A percentile compares a stretch with the other conserved stretches of the same genome.
Conservation (phyloP, 2,888 invertebrate species). For the Petrolisthes manimaculis region DNA sequence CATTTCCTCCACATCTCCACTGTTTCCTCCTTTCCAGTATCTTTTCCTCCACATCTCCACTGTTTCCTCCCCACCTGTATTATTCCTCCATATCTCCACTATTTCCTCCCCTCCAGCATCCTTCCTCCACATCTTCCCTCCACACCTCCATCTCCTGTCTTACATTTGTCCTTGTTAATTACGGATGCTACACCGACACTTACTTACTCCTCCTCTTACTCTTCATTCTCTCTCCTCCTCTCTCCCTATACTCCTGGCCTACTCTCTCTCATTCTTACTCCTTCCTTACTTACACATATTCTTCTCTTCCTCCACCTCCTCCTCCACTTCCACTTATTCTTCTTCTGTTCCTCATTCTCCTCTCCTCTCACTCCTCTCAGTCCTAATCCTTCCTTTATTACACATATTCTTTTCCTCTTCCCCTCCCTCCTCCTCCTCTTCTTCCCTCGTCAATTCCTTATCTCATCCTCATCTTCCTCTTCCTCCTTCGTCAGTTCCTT, state of each 20-base stretch:
- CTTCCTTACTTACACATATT: too few relatives aligned
- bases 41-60: too few relatives aligned
- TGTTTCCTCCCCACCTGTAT: too few relatives aligned
- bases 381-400: neutral
- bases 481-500: neutral
- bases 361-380: neutral
- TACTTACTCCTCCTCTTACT: neutral
- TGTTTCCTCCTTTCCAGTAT: too few relatives aligned
- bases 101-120: neutral
- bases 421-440: neutral
- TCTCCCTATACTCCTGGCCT: neutral
- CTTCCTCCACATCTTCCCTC: neutral
- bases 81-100: slow-evolving; percentile 1
- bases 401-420: neutral
- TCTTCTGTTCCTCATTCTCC: neutral
- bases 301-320: neutral
- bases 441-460: neutral
- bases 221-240: neutral
- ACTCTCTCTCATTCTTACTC: neutral
- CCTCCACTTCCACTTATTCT: neutral
- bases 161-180: neutral
- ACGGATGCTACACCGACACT: too few relatives aligned
- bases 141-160: too few relatives aligned
- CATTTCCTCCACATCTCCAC: too few relatives aligned
- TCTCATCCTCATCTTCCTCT: neutral